Evolutionary conservation across 2,888 invertebrate genomes (phyloP), one percentile per base, ranked within the genome.

Genomic region (Melinopterus prodromus): DNA sequence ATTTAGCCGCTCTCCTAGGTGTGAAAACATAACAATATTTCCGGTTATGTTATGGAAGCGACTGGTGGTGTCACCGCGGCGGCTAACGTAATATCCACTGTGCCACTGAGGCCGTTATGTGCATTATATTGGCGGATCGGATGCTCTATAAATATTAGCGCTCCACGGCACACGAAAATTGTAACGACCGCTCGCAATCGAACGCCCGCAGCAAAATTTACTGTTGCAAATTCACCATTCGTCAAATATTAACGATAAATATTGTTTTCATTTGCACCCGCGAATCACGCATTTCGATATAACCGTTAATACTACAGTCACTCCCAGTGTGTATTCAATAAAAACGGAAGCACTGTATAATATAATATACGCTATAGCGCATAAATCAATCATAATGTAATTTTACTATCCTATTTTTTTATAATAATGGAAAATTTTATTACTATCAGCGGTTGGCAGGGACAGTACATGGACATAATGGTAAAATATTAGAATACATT

Each of bases 161-260:
- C 12, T 53, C 53, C 7, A 53, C 53, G 53, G 53, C 53, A 12
- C 53, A 53, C 53, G 2, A 53, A 53, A 53, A 53, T 53, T 53
- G 53, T 53, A 53, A 53, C 53, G 53, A 53, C 53, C 53, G 53
- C 53, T 53, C 5, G 9, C 2, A 53, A 53, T 6, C 53, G 53
- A 53, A 53, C 53, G 53, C 53, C 53, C 53, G 53, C 53, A 53
- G 12, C 5, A 53, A 53, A 53, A 53, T 53, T 53, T 53, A 53
- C 2, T 53, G 53, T 53, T 53, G 53, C 53, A 4, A 53, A 53
- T 53, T 53, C 53, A 53, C 53, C 53, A 12, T 53, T 53, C 53
- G 53, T 53, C 53, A 53, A 53, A 53, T 53, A 53, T 53, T 53
- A 53, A 53, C 53, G 53, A 53, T 53, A 53, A 53, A 53, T 53